Evolutionary conservation across 53 echinoderm and acorn worm genomes (phyloP).

Genomic region (Actinopyga echinites): DNA sequence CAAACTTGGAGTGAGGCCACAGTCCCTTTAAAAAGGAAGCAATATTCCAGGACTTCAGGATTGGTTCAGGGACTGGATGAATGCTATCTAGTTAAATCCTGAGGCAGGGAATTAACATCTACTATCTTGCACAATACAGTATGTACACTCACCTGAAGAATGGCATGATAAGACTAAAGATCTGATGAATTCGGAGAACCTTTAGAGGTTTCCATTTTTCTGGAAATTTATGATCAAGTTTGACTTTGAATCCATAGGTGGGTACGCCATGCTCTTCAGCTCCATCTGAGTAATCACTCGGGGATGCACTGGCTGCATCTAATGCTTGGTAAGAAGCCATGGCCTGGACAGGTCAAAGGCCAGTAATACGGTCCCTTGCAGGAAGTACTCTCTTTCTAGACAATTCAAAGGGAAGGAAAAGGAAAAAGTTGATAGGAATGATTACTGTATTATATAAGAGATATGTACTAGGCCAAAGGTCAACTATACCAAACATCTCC

Average conservation of each 20-base stretch:
- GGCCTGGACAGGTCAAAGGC: conserved; percentile 8
- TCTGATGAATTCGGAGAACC: conserved; percentile 60
- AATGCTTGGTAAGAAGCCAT: conserved; percentile 27
- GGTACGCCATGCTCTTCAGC: conserved; percentile 70
- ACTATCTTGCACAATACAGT: not conserved
- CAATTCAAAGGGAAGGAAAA: too few species aligned
- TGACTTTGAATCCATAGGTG: conserved; percentile 71
- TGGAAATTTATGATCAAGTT: conserved; percentile 78
- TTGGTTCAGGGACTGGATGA: too few species aligned
- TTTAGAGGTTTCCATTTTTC: conserved; percentile 89
- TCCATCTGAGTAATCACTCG: conserved; percentile 5
- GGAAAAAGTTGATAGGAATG: too few species aligned
- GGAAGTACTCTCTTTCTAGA: too few species aligned
- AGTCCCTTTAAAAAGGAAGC: too few species aligned
- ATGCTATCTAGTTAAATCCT: not conserved
- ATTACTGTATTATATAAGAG: too few species aligned
- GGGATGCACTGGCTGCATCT: conserved; percentile 16
- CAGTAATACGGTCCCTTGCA: too few species aligned
- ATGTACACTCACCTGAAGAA: conserved; percentile 63
- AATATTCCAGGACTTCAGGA: too few species aligned
- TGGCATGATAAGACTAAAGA: conserved; percentile 59
- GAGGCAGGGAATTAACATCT: not conserved
- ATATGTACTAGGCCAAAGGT: too few species aligned
- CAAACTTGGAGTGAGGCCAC: too few species aligned
- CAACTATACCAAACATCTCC: too few species aligned